Evolutionary conservation across 2,888 invertebrate genomes (phyloP).

Genomic region (Drosophila putrida): DNA sequence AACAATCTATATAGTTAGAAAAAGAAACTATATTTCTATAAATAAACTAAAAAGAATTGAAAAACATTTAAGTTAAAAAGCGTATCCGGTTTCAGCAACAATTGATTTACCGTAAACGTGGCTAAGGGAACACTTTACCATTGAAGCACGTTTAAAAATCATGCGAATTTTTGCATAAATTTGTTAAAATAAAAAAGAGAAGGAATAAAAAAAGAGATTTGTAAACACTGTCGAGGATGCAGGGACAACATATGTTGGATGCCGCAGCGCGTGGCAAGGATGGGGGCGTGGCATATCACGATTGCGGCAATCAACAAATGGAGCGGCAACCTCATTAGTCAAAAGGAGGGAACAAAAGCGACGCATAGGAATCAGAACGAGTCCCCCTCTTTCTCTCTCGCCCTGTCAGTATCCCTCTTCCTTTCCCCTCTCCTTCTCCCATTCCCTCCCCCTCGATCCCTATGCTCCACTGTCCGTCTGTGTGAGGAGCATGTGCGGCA

Average conservation of each 20-base stretch:
- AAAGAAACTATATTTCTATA: background rate
- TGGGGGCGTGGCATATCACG: conserved; percentile 48
- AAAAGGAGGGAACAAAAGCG: conserved; percentile 48
- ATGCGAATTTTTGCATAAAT: conserved; percentile 57
- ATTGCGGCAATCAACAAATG: conserved; percentile 71
- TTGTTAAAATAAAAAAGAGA: conserved; percentile 20
- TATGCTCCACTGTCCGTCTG: conserved; percentile 19
- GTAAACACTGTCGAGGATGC: conserved; percentile 45
- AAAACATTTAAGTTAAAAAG: background rate
- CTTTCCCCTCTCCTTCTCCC: background rate
- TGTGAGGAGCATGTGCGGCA: conserved; percentile 51
- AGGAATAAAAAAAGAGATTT: conserved; percentile 23
- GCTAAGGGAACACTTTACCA: conserved; percentile 24
- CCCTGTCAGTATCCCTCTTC: background rate
- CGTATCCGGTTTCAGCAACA: conserved; percentile 12
- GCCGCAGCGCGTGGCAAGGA: conserved; percentile 16
- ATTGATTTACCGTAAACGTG: conserved; percentile 21
- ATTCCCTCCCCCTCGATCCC: background rate
- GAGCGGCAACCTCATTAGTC: conserved; percentile 72
- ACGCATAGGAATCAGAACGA: conserved; percentile 35
- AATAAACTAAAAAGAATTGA: background rate
- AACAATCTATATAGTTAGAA: too few relatives aligned
- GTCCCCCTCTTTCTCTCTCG: background rate
- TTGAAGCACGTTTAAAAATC: conserved; percentile 46
- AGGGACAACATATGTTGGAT: conserved; percentile 46